phyloP scores from a whole-genome alignment of 2,113 vertebrate species.

The Lepidothrix coronata region DNA sequence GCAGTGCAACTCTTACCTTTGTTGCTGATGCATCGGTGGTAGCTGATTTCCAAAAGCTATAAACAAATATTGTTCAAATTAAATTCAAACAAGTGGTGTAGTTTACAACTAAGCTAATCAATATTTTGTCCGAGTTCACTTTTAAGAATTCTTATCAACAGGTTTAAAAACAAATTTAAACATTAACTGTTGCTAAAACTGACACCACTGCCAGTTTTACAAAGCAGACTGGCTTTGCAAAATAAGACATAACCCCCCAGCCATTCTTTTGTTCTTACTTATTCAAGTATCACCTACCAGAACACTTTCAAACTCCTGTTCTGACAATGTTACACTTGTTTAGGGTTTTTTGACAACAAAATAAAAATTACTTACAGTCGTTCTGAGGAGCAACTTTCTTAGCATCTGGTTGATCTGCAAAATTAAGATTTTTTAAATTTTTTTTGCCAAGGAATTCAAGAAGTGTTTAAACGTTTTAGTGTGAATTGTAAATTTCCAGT shows the following conservation, averaged over 20 bases:
- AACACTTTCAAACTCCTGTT: conserved; percentile 21
- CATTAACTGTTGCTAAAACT: not conserved
- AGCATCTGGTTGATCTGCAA: conserved; percentile 97
- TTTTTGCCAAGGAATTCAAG: conserved; percentile 44
- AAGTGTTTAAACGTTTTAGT: conserved; percentile 41
- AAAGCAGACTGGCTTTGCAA: not conserved
- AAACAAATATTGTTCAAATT: conserved; percentile 17
- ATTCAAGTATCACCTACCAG: not conserved
- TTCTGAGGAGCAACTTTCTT: conserved; percentile 97
- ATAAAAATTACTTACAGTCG: conserved; percentile 86
- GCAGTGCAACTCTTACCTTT: conserved; percentile 77
- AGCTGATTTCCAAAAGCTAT: conserved; percentile 87
- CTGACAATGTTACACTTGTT: conserved; percentile 30
- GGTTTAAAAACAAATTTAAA: not conserved
- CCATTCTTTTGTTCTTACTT: not conserved
- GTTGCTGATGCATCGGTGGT: conserved; percentile 91
- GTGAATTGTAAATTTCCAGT: conserved; percentile 63
- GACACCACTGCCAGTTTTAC: not conserved
- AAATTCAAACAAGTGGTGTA: not conserved
- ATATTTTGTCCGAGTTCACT: not conserved
- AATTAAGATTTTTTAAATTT: conserved; percentile 73
- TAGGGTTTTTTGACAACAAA: conserved; percentile 2
- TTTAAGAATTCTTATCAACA: not conserved
- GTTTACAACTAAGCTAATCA: not conserved
- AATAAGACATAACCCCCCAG: not conserved